phyloP scores from a whole-genome alignment of 1,140 invertebrate species.

The Thaumetopoea pityocampa region DNA sequence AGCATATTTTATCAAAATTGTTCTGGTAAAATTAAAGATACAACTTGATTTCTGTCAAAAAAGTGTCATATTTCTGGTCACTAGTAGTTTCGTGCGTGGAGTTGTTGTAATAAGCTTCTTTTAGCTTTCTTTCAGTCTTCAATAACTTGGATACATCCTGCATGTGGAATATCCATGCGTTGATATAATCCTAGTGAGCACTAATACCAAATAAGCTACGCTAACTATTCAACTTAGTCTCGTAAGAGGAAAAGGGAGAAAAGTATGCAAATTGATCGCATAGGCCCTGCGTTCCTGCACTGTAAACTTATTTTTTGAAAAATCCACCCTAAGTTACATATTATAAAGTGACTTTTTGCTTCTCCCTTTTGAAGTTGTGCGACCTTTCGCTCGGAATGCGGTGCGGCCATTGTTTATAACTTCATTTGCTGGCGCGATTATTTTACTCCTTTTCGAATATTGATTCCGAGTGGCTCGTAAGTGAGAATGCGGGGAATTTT shows the following conservation, averaged over 20 bases:
- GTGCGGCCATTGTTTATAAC: slow-evolving; percentile 63
- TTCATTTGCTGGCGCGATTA: slow-evolving; percentile 59
- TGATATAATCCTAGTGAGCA: no score
- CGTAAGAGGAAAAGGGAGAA: slow-evolving; percentile 31
- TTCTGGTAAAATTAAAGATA: no score
- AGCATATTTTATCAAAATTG: no score
- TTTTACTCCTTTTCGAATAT: slow-evolving; percentile 56
- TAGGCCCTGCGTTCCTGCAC: slow-evolving; percentile 10
- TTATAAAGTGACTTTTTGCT: not conserved
- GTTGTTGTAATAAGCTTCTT: no score
- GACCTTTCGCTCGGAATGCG: slow-evolving; percentile 2
- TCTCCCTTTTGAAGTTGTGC: slow-evolving; percentile 1
- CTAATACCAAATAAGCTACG: no score
- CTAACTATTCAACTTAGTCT: slow-evolving; percentile 18
- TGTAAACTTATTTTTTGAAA: not conserved
- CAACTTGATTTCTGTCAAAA: no score
- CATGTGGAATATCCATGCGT: no score
- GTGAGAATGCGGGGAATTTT: slow-evolving; percentile 64
- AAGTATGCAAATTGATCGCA: slow-evolving; percentile 32
- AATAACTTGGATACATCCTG: no score
- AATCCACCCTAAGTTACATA: not conserved
- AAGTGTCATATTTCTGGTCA: no score
- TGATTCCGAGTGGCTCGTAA: slow-evolving; percentile 67
- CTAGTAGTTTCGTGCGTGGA: no score
- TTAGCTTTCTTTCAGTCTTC: no score